A percentile compares a stretch with the other conserved stretches of the same genome.
Conservation (phyloP, 1,140 invertebrate species). For the Neodiprion lecontei region DNA sequence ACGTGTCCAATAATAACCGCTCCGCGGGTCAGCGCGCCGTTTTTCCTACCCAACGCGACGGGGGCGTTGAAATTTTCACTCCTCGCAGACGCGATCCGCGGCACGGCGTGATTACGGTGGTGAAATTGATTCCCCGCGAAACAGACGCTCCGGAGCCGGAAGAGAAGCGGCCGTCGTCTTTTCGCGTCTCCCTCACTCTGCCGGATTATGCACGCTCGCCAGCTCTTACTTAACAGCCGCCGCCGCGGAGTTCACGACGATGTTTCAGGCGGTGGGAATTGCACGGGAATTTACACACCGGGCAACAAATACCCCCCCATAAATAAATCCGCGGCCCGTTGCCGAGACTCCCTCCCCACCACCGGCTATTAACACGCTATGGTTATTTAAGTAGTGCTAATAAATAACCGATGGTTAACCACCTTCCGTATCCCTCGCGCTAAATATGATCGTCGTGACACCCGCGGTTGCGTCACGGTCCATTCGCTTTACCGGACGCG, state of each 20-base stretch:
- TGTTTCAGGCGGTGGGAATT: no score
- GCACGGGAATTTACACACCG: constrained; percentile 44
- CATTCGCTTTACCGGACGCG: not conserved
- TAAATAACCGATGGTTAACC: constrained; percentile 48
- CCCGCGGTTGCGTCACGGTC: not conserved
- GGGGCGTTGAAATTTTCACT: no score
- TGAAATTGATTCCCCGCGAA: no score
- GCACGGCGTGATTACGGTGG: no score
- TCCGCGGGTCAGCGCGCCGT: not conserved
- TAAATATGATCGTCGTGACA: not conserved
- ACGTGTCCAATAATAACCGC: not conserved
- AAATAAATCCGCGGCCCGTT: constrained; percentile 46
- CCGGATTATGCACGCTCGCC: no score
- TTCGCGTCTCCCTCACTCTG: no score
- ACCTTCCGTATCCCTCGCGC: constrained; percentile 14
- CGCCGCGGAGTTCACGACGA: no score
- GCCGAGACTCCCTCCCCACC: constrained; percentile 30
- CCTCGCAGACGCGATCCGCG: no score
- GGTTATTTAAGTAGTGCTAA: constrained; percentile 52
- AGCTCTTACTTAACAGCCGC: no score
- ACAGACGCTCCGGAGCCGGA: no score
- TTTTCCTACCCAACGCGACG: not conserved
- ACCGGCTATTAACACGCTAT: constrained; percentile 51
- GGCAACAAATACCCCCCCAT: constrained; percentile 49
- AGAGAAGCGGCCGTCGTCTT: no score